Evolutionary conservation across 2,113 vertebrate species (phyloP), one percentile per base, ranked within the genome.

Genomic region (Eidolon helvum): DNA sequence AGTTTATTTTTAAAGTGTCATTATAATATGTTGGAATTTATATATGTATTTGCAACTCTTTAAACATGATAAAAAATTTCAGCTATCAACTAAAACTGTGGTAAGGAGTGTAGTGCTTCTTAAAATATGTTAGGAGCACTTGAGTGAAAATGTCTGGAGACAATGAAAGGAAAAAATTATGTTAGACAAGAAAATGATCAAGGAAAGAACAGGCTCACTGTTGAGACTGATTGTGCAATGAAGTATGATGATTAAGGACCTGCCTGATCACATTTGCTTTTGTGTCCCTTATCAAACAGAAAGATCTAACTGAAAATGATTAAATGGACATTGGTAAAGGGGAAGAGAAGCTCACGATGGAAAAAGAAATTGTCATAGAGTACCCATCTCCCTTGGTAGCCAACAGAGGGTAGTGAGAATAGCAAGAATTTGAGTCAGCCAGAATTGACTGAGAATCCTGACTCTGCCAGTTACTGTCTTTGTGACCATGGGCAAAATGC

Each of bases 1-100:
- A 33, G 12, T 74, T 95, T 93, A 38, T 91, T 94, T 95, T 89
- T 61, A 95, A 94, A 80, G 50, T 93, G 59, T 77, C 53, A 80
- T 65, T 84, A n/a, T 87, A 92, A 83, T 79, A 10, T 95, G 40
- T 35, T 93, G 30, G 15, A 74, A 96, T 21, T n/a, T 83, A 79
- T 33, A 38, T 48, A 40, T 55, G 18, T 66, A 16, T 59, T 43
- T 80, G 4, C 5, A 89, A 80, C 8, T 69, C 10, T 94, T 91
- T 88, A 30, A 53, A 30, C 19, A 79, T 71, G 40, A n/a, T 78
- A 71, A 90, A 93, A 88, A 53, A 45, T 63, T 72, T 75, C 75
- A 69, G 43, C 24, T n/a, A 85, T 85, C 65, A 93, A 63, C 19
- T 86, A n/a, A 61, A 96, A 93, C 91, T 55, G 30, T 79, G 40